phyloP scores from a whole-genome alignment of 2,888 invertebrate species.

The Papilio gigon region DNA sequence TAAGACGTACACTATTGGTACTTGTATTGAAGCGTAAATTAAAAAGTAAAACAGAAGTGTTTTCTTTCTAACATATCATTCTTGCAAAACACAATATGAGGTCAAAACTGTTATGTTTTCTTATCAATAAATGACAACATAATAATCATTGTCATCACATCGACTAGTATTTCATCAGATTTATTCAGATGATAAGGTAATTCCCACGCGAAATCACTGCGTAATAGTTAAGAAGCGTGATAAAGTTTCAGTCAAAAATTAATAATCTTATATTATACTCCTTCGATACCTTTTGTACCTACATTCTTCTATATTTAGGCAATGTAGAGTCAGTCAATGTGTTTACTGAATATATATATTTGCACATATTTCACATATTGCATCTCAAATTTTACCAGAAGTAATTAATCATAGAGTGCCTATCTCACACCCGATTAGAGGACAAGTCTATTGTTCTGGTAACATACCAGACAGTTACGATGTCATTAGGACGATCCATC shows the following conservation, averaged over 20 bases:
- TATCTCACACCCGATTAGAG: not conserved
- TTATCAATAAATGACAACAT: slow-evolving; percentile 13
- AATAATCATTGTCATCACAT: not conserved
- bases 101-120: not conserved
- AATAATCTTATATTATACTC: not conserved
- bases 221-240: not conserved
- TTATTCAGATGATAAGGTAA: slow-evolving; percentile 8
- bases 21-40: not conserved
- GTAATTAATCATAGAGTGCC: not conserved
- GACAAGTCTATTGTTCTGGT: not conserved
- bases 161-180: slow-evolving; percentile 10
- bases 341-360: too few relatives aligned
- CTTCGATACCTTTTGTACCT: not conserved
- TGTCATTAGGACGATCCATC: not conserved
- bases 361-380: too few relatives aligned
- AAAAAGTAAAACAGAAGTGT: not conserved
- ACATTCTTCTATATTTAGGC: not conserved
- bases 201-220: slow-evolving; percentile 8
- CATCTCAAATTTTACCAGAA: not conserved
- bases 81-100: not conserved
- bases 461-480: not conserved
- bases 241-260: not conserved
- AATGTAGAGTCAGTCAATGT: not conserved
- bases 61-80: not conserved
- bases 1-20: slow-evolving; percentile 1